Evolutionary conservation across 2,113 vertebrate genomes (phyloP).

Genomic region (Rattus rattus): DNA sequence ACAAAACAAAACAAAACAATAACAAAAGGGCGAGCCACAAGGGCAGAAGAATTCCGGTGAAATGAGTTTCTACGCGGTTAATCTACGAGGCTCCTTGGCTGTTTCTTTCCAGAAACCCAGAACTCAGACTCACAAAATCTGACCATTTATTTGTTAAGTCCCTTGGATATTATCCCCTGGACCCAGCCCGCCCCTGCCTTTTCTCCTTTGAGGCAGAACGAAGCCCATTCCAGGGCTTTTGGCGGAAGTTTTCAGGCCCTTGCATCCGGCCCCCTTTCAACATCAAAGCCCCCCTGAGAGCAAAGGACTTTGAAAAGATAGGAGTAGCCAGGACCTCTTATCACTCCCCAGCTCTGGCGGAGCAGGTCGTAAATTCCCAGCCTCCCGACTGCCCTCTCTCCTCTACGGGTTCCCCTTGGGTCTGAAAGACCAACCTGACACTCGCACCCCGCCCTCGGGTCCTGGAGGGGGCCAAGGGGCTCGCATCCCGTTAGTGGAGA

Average conservation of each 20-base stretch:
- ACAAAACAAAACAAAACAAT: background rate
- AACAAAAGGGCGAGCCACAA: background rate
- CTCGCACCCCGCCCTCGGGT: conserved; percentile 48
- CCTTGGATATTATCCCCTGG: background rate
- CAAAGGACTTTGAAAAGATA: conserved; percentile 88
- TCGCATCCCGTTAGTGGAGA: background rate
- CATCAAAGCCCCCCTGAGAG: conserved; percentile 87
- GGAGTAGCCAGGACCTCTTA: conserved; percentile 86
- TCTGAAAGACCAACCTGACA: conserved; percentile 67
- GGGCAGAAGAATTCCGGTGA: conserved; percentile 23
- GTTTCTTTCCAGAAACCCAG: conserved; percentile 26
- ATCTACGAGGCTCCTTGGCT: conserved; percentile 13
- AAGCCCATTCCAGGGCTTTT: conserved; percentile 53
- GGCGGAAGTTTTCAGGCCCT: conserved; percentile 72
- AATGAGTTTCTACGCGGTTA: conserved; percentile 25
- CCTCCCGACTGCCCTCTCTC: conserved; percentile 50
- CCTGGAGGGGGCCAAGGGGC: background rate
- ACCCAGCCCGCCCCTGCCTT: background rate
- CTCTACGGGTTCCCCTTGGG: conserved; percentile 25
- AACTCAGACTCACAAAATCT: conserved; percentile 67
- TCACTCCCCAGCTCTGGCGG: conserved; percentile 85
- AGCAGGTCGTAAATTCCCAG: conserved; percentile 89
- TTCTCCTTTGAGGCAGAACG: conserved; percentile 38
- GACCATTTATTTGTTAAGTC: conserved; percentile 61
- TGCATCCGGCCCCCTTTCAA: conserved; percentile 68